Evolutionary conservation across 2,888 invertebrate species (phyloP), one percentile per base, ranked within the genome.

Genomic region (Eudemis profundana): DNA sequence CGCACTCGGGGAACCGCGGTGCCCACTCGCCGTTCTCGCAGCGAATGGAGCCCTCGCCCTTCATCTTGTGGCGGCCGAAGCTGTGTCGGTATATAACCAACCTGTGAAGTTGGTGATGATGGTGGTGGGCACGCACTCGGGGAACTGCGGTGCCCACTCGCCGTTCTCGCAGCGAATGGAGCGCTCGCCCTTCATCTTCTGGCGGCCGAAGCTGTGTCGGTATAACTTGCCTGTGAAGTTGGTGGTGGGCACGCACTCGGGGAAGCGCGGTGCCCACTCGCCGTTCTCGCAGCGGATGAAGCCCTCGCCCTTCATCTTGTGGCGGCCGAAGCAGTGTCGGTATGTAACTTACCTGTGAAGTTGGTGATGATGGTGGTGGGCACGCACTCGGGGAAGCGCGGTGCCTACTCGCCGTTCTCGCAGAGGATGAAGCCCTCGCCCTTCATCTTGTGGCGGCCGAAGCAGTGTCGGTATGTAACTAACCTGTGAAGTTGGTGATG

Each of bases 291-390:
- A 97, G 33, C 94, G 93, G 38, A 97, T 91, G 59, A 93, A 87
- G n/a, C 95, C 93, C 57, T 96, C 96, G 21, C 97, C 97, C 68
- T 95, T 93, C 73, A 97, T 93, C 87, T 97, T 97, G 89, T 97
- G 97, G 75, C 96, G 93, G 29, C 97, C 97, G 72, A 97, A 93
- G 78, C n/a, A n/a, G 15, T n/a, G 15, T 33, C 29, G 21, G 40
- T 10, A 47, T 38, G 96, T 27, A 10, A 57, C 17, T 78, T 86
- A 96, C 96, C 95, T 76, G 97, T 96, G 85, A 96, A 97, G 86
- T 97, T 91, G 0, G 96, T 96, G 27, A 97, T 97, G n/a, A n/a
- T 97, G 42, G 97, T 96, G 71, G 97, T 92, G n/a, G 97, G 96
- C 33, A 96, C 95, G 81, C 97, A 97, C 68, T 95, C 95, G 0